These are phyloP conservation scores for Patiria miniata DNA, from an alignment of 35 echinoderm and acorn worm species.

Conservation along the genomic window DNA sequence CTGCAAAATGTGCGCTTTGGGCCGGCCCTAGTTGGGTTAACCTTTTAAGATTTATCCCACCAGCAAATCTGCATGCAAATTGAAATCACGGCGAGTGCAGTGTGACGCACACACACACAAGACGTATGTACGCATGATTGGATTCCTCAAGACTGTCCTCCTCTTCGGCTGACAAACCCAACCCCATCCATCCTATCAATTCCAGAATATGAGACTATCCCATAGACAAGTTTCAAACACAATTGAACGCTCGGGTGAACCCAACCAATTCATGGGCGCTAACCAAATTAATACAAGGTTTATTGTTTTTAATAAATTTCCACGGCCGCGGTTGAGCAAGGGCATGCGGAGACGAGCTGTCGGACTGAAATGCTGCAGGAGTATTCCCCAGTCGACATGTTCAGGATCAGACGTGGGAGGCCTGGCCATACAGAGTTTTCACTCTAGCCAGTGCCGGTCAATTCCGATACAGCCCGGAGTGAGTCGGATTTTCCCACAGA, in stretches of 20 bases:
- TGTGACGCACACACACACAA: slow-evolving; percentile 21
- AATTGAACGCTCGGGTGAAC: neutral
- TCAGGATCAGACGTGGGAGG: neutral
- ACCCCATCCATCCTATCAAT: neutral
- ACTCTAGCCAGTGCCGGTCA: too few relatives aligned
- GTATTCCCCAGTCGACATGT: neutral
- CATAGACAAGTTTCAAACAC: neutral
- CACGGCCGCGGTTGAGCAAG: neutral
- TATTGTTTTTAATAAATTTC: slow-evolving; percentile 25
- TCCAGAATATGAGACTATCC: neutral
- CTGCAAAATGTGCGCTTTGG: slow-evolving; percentile 12
- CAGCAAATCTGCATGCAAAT: slow-evolving; percentile 31
- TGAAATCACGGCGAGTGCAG: neutral
- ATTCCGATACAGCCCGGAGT: too few relatives aligned
- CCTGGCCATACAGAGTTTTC: neutral
- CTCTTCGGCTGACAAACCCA: neutral
- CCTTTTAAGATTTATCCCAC: slow-evolving; percentile 23
- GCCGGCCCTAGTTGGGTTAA: neutral
- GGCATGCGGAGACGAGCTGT: neutral
- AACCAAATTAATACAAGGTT: neutral
- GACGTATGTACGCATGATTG: slow-evolving; percentile 6
- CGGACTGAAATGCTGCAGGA: neutral
- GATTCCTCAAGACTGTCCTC: neutral
- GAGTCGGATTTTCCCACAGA: too few relatives aligned
- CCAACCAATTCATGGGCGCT: neutral